Evolutionary conservation across 2,797 vertebrate genomes (phyloP).

Genomic region (Eulemur albifrons): DNA sequence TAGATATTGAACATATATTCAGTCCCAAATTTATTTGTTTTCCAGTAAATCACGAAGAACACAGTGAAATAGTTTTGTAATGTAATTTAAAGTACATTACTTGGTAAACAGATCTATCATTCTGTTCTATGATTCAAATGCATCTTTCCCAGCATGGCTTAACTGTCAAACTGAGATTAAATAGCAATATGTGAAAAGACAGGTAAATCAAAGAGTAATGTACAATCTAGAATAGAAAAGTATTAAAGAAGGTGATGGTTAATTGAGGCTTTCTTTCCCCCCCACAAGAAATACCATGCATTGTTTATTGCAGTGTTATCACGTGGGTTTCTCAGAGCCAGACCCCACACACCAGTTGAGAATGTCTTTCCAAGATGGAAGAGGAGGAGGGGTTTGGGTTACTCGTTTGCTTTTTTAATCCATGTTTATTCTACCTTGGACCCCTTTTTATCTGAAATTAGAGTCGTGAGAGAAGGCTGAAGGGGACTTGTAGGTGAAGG

Average conservation of each 20-base stretch:
- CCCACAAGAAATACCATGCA: conserved; percentile 81
- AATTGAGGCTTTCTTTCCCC: conserved; percentile 19
- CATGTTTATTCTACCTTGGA: conserved; percentile 89
- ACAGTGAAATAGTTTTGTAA: conserved; percentile 54
- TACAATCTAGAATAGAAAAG: conserved; percentile 68
- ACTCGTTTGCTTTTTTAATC: conserved; percentile 59
- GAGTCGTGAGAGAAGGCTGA: conserved; percentile 88
- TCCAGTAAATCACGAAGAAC: conserved; percentile 72
- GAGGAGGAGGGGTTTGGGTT: conserved; percentile 27
- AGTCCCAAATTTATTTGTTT: conserved; percentile 60
- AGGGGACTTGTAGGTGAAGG: conserved; percentile 87
- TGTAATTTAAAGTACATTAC: conserved; percentile 57
- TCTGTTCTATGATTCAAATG: conserved; percentile 76
- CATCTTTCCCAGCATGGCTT: conserved; percentile 79
- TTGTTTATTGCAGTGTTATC: conserved; percentile 76
- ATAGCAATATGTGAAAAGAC: conserved; percentile 64
- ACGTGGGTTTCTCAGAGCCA: conserved; percentile 71
- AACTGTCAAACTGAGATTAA: conserved; percentile 78
- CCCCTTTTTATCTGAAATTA: conserved; percentile 90
- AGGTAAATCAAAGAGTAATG: conserved; percentile 71
- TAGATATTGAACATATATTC: conserved; percentile 47
- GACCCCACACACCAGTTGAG: conserved; percentile 76
- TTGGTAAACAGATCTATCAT: conserved; percentile 75
- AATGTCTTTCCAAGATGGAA: conserved; percentile 76
- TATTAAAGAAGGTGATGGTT: conserved; percentile 66